Conservation (phyloP, 1,140 invertebrate species). For the Brachionus plicatilis region DNA sequence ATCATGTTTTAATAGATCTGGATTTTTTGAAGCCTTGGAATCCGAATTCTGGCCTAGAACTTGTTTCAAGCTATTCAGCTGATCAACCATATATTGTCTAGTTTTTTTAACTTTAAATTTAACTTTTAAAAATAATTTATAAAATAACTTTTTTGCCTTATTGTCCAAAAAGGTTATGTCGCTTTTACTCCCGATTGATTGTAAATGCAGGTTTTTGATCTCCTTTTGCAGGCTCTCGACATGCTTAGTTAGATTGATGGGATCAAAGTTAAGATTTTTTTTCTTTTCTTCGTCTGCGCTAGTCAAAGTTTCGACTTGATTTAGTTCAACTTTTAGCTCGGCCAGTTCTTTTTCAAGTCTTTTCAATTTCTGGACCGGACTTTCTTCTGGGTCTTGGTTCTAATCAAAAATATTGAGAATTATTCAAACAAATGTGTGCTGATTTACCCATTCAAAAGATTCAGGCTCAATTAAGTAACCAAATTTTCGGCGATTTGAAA, state of each 20-base stretch:
- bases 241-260: background rate
- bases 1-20: background rate
- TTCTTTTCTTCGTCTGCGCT: background rate
- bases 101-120: background rate
- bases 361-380: background rate
- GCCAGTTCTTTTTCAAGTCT: constrained; percentile 12
- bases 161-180: background rate
- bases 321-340: background rate
- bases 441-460: constrained; percentile 29
- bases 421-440: background rate
- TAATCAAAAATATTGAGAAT: background rate
- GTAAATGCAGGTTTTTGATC: constrained; percentile 4
- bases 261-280: background rate
- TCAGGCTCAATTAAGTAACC: constrained; percentile 20
- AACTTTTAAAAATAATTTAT: too few relatives aligned
- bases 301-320: background rate
- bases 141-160: constrained; percentile 7
- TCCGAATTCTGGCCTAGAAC: background rate
- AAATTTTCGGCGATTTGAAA: constrained; percentile 24
- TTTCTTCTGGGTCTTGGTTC: constrained; percentile 33
- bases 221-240: background rate
- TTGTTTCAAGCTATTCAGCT: background rate
- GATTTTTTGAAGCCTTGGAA: background rate
- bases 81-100: constrained; percentile 13
- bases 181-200: background rate